Base-by-base conservation (phyloP, 2,888 invertebrate genomes). In the Papilio protenor region DNA sequence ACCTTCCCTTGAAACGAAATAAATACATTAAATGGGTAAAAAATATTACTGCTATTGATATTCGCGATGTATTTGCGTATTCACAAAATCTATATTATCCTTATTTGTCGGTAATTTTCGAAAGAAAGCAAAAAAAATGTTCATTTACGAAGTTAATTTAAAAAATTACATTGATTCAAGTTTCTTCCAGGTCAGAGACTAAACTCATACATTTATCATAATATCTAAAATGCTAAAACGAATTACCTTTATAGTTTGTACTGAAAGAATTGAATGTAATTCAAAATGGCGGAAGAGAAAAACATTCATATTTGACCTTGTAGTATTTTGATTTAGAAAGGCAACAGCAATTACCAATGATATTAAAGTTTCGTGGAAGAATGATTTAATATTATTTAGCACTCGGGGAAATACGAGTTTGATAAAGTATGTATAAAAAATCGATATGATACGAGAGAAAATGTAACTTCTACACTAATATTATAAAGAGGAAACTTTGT, bases 1-100 rank as follows among this genome's bases (percentile, higher is more conserved):
- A 84, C 92, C 91, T 92, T 91, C 87, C 90, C 91, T 91, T 91
- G 91, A 86, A 84, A 78, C 77, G 79, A 82, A 83, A 83, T 77
- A 85, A 82, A 83, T 82, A 79, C 77, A 82, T 80, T 81, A 79
- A 77, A 80, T 57, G 79, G 80, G 78, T 79, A 81, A 81, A 27
- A 78, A 81, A 78, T 18, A 16, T 69, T 45, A 33, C 64, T 40
- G 14, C 33, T 47, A 64, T 52, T 16, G 40, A 70, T 55, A 57
- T 23, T 59, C 27, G 23, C 12, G 0, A 11, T 59, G 21, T 23
- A 59, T 23, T 4, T 23, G 12, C 14, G 18, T 59, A 59, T 59
- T 40, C 8, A 40, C 8, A 40, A 8, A 40, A 8, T 40, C 40
- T 40, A 1, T 40, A 8, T 40, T 40, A 40, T 8, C 40, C 40